Percentiles rank a stretch among this genome's conserved stretches.
Evolutionary conservation across 1,140 invertebrate species (phyloP).

Genomic region (Drosophila asahinai): DNA sequence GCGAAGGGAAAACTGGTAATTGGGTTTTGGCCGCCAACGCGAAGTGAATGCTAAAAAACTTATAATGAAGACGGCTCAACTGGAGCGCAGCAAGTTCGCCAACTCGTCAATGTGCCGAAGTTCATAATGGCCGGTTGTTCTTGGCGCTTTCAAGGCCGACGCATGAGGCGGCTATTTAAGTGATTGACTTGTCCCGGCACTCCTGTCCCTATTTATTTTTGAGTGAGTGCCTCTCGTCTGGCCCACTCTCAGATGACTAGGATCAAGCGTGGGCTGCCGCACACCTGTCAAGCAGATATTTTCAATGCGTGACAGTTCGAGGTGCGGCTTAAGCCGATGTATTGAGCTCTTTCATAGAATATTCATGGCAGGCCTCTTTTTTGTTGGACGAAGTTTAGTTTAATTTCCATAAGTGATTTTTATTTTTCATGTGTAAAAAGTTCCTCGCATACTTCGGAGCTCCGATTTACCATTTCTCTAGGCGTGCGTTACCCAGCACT

Average conservation of each 20-base stretch:
- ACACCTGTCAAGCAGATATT: constrained; percentile 36
- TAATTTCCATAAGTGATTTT: constrained; percentile 27
- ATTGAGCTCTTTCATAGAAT: constrained; percentile 32
- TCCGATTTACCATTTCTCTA: not conserved
- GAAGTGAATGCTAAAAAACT: constrained; percentile 62
- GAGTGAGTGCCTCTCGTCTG: constrained; percentile 29
- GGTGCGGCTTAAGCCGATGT: constrained; percentile 34
- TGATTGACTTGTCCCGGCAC: constrained; percentile 64
- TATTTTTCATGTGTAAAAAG: constrained; percentile 3
- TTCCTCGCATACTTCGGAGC: not conserved
- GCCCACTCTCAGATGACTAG: constrained; percentile 11
- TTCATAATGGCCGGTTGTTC: constrained; percentile 34
- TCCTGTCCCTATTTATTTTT: constrained; percentile 43
- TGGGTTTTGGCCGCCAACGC: constrained; percentile 51
- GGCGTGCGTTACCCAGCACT: not conserved
- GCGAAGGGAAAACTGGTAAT: constrained; percentile 55
- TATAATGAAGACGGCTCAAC: constrained; percentile 46
- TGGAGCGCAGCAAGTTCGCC: constrained; percentile 85
- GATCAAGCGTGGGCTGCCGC: constrained; percentile 19
- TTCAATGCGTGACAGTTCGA: constrained; percentile 38
- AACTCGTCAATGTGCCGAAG: constrained; percentile 85
- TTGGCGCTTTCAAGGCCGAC: constrained; percentile 52
- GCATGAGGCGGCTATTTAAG: constrained; percentile 32
- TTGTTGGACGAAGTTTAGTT: constrained; percentile 25
- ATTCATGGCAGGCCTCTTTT: constrained; percentile 30